Percentiles rank a stretch among this genome's conserved stretches.
These are phyloP conservation scores for Drosophila sp. DNA, from an alignment of 1,140 invertebrate genomes.

Conservation along the genomic window DNA sequence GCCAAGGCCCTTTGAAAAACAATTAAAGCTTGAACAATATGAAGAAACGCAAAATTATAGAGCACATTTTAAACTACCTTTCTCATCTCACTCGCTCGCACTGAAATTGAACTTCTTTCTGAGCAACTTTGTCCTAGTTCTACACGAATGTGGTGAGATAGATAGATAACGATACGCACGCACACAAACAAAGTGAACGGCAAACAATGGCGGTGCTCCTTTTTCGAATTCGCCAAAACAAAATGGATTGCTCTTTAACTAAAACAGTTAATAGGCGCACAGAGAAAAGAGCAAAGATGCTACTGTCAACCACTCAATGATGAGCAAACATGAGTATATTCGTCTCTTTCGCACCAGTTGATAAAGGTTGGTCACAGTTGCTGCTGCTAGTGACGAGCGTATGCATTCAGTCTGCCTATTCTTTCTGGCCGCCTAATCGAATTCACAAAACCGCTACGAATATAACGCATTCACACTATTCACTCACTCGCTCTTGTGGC, in stretches of 20 bases:
- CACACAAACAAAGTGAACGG: conserved; percentile 13
- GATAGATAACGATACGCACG: conserved; percentile 18
- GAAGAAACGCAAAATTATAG: not conserved
- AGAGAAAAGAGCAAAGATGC: conserved; percentile 31
- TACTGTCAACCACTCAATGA: conserved; percentile 16
- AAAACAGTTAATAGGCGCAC: conserved; percentile 80
- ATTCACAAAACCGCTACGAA: conserved; percentile 82
- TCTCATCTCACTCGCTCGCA: not conserved
- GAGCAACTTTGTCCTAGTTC: conserved; percentile 24
- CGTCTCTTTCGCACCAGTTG: conserved; percentile 44
- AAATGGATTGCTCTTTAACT: conserved; percentile 83
- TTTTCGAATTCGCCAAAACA: conserved; percentile 68
- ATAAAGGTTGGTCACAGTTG: not conserved
- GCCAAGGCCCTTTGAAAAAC: not conserved
- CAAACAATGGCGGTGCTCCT: conserved; percentile 66
- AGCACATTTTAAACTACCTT: not conserved
- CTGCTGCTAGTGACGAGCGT: not conserved
- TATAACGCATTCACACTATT: conserved; percentile 81
- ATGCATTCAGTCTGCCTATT: not conserved
- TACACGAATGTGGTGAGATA: conserved; percentile 31
- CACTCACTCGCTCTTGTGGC: conserved; percentile 66
- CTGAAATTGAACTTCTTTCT: not conserved
- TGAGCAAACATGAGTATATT: conserved; percentile 62
- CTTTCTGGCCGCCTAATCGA: conserved; percentile 53
- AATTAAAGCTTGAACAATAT: conserved; percentile 30